Percentiles rank a stretch among this genome's conserved stretches.
Conservation (phyloP, 2,113 vertebrate species). For the Mesocricetus auratus region DNA sequence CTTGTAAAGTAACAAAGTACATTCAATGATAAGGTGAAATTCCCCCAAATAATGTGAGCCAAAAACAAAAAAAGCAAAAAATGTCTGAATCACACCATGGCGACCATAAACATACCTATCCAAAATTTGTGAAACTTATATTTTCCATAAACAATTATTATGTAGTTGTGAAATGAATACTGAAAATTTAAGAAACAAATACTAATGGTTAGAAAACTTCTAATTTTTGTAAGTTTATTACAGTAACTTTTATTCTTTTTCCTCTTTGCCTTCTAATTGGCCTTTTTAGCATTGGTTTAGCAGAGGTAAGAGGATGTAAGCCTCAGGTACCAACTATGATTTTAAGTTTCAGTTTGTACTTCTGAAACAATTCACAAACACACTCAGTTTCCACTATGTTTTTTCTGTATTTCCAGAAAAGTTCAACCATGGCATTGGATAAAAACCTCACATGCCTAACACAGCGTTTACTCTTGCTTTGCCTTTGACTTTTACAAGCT, state of each 20-base stretch:
- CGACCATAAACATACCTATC: constrained; percentile 42
- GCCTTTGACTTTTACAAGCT: neutral
- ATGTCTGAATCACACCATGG: constrained; percentile 29
- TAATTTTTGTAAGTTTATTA: constrained; percentile 23
- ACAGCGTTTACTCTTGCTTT: neutral
- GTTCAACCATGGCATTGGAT: neutral
- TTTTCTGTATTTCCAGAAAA: constrained; percentile 56
- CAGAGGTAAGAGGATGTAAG: neutral
- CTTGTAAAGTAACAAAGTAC: constrained; percentile 62
- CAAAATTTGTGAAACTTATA: constrained; percentile 17
- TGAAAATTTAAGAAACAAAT: constrained; percentile 48
- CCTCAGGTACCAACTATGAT: neutral
- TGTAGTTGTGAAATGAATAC: constrained; percentile 43
- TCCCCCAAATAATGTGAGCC: constrained; percentile 47
- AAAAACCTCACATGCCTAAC: neutral
- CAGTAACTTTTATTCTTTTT: constrained; percentile 1
- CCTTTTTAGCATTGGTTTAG: neutral
- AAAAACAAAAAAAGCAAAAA: constrained; percentile 46
- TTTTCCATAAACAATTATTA: constrained; percentile 54
- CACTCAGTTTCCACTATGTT: neutral
- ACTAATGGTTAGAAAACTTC: constrained; percentile 47
- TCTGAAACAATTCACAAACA: constrained; percentile 30
- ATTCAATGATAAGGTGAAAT: constrained; percentile 50
- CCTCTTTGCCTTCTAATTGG: neutral
- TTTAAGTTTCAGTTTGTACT: neutral